A percentile compares a stretch with the other conserved stretches of the same genome.
These are phyloP conservation scores for Centroberyx gerrardi DNA, from an alignment of 2,797 vertebrate genomes.

Conservation along the genomic window DNA sequence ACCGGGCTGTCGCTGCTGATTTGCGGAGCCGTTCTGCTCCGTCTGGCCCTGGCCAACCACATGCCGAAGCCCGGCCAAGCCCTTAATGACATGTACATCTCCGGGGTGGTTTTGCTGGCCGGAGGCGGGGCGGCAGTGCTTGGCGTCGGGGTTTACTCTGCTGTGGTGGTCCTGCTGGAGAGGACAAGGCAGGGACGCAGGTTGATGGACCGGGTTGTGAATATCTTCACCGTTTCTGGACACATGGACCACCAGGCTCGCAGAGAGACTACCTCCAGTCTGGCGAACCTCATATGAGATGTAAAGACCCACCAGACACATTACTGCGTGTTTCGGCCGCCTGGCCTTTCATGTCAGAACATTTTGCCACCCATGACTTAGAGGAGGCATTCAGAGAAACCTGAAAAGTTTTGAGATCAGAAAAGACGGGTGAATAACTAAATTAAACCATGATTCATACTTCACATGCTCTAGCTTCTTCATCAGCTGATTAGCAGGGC, in stretches of 20 bases:
- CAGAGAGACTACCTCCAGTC: slow-evolving; percentile 93
- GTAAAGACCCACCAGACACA: neutral
- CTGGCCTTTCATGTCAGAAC: slow-evolving; percentile 8
- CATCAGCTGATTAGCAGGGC: slow-evolving; percentile 14
- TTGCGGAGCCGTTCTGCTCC: slow-evolving; percentile 91
- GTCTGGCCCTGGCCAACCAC: slow-evolving; percentile 87
- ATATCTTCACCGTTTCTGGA: slow-evolving; percentile 94
- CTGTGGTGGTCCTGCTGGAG: slow-evolving; percentile 77
- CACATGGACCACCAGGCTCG: slow-evolving; percentile 84
- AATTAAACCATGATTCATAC: slow-evolving; percentile 46
- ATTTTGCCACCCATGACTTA: slow-evolving; percentile 40
- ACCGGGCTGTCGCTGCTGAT: slow-evolving; percentile 90
- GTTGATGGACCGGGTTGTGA: slow-evolving; percentile 80
- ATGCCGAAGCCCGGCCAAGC: slow-evolving; percentile 88
- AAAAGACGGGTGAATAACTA: slow-evolving; percentile 7
- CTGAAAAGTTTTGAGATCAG: slow-evolving; percentile 14
- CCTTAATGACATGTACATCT: slow-evolving; percentile 94
- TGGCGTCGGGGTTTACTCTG: slow-evolving; percentile 78
- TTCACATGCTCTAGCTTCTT: slow-evolving; percentile 38
- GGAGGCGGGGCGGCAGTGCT: slow-evolving; percentile 88
- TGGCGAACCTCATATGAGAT: slow-evolving; percentile 94
- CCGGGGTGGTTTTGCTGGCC: slow-evolving; percentile 90
- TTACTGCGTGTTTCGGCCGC: neutral
- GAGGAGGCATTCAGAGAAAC: slow-evolving; percentile 30
- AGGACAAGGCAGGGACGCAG: slow-evolving; percentile 80